These are phyloP conservation scores for Drosophila simulans DNA, from an alignment of 1,140 invertebrate species.

Conservation along the genomic window DNA sequence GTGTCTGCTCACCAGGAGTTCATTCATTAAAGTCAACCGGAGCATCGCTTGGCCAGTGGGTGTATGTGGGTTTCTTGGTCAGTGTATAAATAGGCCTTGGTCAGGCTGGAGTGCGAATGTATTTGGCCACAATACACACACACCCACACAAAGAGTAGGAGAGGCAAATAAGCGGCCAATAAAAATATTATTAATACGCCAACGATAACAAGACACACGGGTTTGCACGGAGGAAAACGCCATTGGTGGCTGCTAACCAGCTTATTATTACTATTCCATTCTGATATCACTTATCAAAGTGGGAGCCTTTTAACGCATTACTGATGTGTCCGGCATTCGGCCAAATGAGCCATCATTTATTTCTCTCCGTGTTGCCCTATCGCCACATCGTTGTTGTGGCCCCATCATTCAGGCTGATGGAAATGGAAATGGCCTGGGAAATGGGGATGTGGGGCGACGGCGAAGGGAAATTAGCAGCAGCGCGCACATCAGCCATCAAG, in stretches of 20 bases:
- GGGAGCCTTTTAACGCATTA: slow-evolving; percentile 14
- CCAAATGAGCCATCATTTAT: slow-evolving; percentile 27
- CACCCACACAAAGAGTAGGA: slow-evolving; percentile 12
- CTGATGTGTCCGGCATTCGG: background rate
- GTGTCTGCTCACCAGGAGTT: slow-evolving; percentile 9
- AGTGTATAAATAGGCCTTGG: slow-evolving; percentile 37
- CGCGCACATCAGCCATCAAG: slow-evolving; percentile 43
- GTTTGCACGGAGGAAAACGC: background rate
- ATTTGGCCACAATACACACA: slow-evolving; percentile 16
- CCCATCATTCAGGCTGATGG: slow-evolving; percentile 24
- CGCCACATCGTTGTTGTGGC: slow-evolving; percentile 9
- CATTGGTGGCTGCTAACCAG: background rate
- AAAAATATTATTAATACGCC: slow-evolving; percentile 81
- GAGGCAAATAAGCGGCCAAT: slow-evolving; percentile 78
- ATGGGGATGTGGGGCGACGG: slow-evolving; percentile 2
- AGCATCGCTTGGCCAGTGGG: slow-evolving; percentile 8
- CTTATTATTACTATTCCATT: slow-evolving; percentile 15
- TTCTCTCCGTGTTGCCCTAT: slow-evolving; percentile 21
- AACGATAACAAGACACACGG: slow-evolving; percentile 37
- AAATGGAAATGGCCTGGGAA: slow-evolving; percentile 30
- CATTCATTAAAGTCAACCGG: slow-evolving; percentile 55
- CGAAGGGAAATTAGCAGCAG: slow-evolving; percentile 46
- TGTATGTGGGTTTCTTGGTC: background rate
- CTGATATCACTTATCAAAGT: slow-evolving; percentile 37
- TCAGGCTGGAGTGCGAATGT: slow-evolving; percentile 33